phyloP scores from a whole-genome alignment of 92 coral and sea anemone species.

The Siderastrea siderea region DNA sequence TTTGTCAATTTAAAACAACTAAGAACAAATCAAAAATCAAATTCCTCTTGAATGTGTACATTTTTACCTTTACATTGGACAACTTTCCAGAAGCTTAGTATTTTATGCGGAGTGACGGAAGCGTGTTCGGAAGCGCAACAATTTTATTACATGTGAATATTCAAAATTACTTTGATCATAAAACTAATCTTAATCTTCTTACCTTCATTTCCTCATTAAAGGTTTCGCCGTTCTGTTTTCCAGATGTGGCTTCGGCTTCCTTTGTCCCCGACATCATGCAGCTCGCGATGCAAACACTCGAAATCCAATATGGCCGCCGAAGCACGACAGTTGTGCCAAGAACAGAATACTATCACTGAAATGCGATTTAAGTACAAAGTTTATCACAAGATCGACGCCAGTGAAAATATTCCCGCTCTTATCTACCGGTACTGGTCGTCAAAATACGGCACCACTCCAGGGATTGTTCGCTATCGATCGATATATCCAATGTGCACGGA shows the following conservation, averaged over 20 bases:
- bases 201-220: constrained; percentile 90
- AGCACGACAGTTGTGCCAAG: not conserved
- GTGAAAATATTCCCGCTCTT: constrained; percentile 1
- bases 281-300: not conserved
- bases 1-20: not conserved
- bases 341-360: constrained; percentile 2
- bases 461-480: constrained; percentile 3
- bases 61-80: no score
- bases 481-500: not conserved
- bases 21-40: not conserved
- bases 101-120: not conserved
- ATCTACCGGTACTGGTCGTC: constrained; percentile 22
- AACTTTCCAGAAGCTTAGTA: not conserved
- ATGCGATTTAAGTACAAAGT: constrained; percentile 5
- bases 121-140: not conserved
- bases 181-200: constrained; percentile 7
- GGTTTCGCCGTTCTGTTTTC: constrained; percentile 66
- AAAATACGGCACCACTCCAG: constrained; percentile 4
- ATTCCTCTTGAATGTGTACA: no score
- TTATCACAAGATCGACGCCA: constrained; percentile 37
- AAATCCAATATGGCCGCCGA: constrained; percentile 54
- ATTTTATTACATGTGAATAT: not conserved
- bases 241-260: constrained; percentile 42
- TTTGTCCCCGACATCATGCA: constrained; percentile 21
- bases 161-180: not conserved